Conservation (phyloP, 2,113 vertebrate species). For the Amphiprion ocellaris region DNA sequence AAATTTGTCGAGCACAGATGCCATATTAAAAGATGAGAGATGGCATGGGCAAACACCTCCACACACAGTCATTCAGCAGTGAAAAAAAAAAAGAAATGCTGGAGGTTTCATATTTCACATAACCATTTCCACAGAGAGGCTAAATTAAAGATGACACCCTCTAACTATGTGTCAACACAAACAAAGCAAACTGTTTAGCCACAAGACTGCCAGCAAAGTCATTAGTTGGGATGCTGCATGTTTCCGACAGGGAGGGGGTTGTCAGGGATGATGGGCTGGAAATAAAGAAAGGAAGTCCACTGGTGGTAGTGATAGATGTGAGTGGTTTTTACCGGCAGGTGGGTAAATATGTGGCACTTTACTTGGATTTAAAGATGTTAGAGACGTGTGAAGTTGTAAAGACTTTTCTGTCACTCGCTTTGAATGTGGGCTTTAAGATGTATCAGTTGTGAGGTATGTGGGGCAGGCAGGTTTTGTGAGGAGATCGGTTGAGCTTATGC, state of each 20-base stretch:
- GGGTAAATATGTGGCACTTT: constrained; percentile 19
- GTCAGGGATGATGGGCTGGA: constrained; percentile 40
- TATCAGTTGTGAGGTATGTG: not conserved
- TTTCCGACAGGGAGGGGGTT: constrained; percentile 2
- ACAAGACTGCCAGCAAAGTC: constrained; percentile 25
- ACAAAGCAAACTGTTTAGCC: constrained; percentile 41
- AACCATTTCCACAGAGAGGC: constrained; percentile 14
- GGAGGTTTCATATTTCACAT: constrained; percentile 24
- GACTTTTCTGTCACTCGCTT: constrained; percentile 38
- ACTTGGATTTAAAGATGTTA: not conserved
- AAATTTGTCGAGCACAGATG: constrained; percentile 31
- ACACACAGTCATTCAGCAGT: constrained; percentile 24
- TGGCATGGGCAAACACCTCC: constrained; percentile 31
- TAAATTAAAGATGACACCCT: constrained; percentile 55
- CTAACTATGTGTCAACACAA: constrained; percentile 57
- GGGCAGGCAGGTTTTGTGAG: not conserved
- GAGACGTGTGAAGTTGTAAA: constrained; percentile 10
- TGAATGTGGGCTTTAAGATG: not conserved
- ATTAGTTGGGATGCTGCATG: constrained; percentile 50
- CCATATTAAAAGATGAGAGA: constrained; percentile 31
- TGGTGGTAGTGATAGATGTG: constrained; percentile 48
- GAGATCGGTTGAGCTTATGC: constrained; percentile 6
- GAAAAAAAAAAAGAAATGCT: not conserved
- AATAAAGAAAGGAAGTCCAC: constrained; percentile 36
- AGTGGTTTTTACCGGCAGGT: constrained; percentile 11